phyloP scores from a whole-genome alignment of 2,888 invertebrate genomes.

The Acrobasis suavella region DNA sequence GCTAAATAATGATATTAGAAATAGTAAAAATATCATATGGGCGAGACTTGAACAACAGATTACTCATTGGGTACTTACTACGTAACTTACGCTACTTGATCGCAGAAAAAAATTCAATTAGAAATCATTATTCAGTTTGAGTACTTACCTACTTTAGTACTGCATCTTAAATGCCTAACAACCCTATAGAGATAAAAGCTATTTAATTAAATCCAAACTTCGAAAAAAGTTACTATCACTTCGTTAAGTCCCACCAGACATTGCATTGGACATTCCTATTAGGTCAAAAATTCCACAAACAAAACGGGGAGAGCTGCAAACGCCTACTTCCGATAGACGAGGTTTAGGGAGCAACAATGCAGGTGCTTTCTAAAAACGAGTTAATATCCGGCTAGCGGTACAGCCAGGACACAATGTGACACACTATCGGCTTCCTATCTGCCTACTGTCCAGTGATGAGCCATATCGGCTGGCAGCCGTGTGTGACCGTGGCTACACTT shows the following conservation, averaged over 20 bases:
- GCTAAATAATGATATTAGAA: no score
- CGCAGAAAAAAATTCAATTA: no score
- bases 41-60: no score
- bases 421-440: slow-evolving; percentile 73
- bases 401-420: slow-evolving; percentile 52
- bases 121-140: no score
- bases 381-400: slow-evolving; percentile 73
- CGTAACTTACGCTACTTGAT: no score
- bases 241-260: not conserved
- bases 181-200: no score
- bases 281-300: not conserved
- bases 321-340: slow-evolving; percentile 25
- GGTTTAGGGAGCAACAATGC: slow-evolving; percentile 42
- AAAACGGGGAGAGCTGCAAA: not conserved
- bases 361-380: slow-evolving; percentile 56
- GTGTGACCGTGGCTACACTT: slow-evolving; percentile 17
- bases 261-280: not conserved
- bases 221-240: no score
- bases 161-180: no score
- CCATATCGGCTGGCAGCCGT: slow-evolving; percentile 22
- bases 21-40: no score
- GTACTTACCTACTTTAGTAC: no score
- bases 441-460: slow-evolving; percentile 34
- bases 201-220: no score
- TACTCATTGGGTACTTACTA: no score